Base-by-base conservation (phyloP, 1,140 invertebrate genomes). In the Chironomus striatipennis region DNA sequence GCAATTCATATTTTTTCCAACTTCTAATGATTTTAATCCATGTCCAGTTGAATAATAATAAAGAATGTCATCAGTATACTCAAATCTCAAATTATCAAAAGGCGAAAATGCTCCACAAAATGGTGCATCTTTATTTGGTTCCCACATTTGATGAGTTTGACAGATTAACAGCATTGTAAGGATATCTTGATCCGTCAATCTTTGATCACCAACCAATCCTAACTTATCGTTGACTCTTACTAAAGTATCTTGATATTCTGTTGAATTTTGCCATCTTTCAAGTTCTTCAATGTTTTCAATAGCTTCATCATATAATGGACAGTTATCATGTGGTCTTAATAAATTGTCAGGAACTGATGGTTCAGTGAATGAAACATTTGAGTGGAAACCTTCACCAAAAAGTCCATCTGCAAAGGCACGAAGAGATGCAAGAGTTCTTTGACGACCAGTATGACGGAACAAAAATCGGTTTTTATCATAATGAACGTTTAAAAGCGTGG, bases 321-420 rank as follows among this genome's bases (percentile, higher is more conserved):
- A 67, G n/a, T 42, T 15, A 42, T 34, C 72, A 21, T 73, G 17
- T 21, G 21, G 21, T 42, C 72, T 12, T 7, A 73, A 73, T 21
- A 73, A 18, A 73, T 5, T 3, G 20, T 73, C 72, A 7, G 72
- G 18, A 73, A 7, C 7, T 73, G 34, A 18, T 12, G 17, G 7
- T 4, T 8, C 20, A 7, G 7, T 5, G 7, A 21, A 7, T 5
- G n/a, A 7, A 8, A 73, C 72, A 12, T 73, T 24, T 9, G 4
- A 18, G n/a, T 73, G 20, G 4, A 4, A 7, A 73, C 20, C 20
- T 12, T 21, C 7, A 21, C 72, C 72, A 73, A 73, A 73, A 34
- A 73, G 34, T 7, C 72, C 72, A 73, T 73, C 72, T 21, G 72
- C 72, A 73, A 73, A 73, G 10, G 72, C 72, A 9, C 21, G 7